Conservation (phyloP, 2,888 invertebrate species). For the Andrena marginata region DNA sequence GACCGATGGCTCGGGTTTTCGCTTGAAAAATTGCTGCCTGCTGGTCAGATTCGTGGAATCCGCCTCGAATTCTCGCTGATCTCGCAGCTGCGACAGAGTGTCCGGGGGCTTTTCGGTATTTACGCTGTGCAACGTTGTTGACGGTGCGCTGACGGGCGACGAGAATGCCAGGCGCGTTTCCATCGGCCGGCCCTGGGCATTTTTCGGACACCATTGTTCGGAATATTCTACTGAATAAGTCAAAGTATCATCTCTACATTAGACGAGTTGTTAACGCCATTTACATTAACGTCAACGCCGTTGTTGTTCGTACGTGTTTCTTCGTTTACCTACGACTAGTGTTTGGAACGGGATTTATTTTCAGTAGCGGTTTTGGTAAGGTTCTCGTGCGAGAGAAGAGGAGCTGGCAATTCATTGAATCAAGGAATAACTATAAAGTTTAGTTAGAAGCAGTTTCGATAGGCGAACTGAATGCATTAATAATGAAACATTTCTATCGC, state of each 20-base stretch:
- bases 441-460: too few relatives aligned
- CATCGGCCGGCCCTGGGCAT: slow-evolving; percentile 14
- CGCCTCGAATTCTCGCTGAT: slow-evolving; percentile 14
- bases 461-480: too few relatives aligned
- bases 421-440: too few relatives aligned
- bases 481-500: too few relatives aligned
- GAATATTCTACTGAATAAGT: background rate
- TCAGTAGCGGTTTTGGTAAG: too few relatives aligned
- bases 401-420: too few relatives aligned
- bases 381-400: too few relatives aligned
- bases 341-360: too few relatives aligned
- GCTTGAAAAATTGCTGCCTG: slow-evolving; percentile 10
- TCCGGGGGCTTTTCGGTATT: slow-evolving; percentile 59
- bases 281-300: background rate
- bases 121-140: slow-evolving; percentile 55
- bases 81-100: slow-evolving; percentile 23
- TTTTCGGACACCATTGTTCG: background rate
- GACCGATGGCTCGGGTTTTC: slow-evolving; percentile 22
- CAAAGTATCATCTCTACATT: too few relatives aligned
- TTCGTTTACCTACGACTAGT: too few relatives aligned
- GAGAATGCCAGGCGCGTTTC: slow-evolving; percentile 55
- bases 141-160: slow-evolving; percentile 60
- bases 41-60: slow-evolving; percentile 3
- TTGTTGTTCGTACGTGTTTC: background rate
- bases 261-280: background rate